Conservation (phyloP, 2,113 vertebrate genomes). For the Neodon shergylaensis region DNA sequence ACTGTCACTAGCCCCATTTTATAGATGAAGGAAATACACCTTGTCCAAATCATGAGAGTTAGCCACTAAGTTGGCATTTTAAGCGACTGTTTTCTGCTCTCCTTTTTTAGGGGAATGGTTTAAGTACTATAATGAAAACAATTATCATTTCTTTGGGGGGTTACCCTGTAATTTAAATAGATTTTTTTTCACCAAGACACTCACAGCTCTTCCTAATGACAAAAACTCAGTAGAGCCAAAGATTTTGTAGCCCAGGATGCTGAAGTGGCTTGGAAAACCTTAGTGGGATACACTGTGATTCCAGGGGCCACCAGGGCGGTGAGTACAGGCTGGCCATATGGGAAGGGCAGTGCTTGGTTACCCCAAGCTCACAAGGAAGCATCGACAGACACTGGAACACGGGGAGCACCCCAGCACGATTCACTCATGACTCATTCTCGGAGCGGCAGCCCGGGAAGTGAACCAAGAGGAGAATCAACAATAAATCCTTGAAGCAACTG, state of each 20-base stretch:
- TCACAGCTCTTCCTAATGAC: not conserved
- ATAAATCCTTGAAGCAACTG: conserved; percentile 62
- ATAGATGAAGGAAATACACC: not conserved
- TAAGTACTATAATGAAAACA: not conserved
- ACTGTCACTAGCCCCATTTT: not conserved
- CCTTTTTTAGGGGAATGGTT: not conserved
- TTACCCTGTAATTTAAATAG: not conserved
- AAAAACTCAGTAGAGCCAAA: not conserved
- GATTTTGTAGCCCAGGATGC: fast-evolving
- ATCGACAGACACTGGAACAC: not conserved
- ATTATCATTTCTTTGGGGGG: not conserved
- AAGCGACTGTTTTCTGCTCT: not conserved
- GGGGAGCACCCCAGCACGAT: fast-evolving
- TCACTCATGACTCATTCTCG: not conserved
- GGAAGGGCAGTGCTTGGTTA: not conserved
- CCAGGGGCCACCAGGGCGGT: not conserved
- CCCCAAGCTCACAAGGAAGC: not conserved
- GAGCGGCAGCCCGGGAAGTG: not conserved
- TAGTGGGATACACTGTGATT: fast-evolving
- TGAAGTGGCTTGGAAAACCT: not conserved
- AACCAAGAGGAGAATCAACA: conserved; percentile 6
- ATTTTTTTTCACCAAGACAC: not conserved
- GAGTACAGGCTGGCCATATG: not conserved
- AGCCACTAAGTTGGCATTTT: not conserved
- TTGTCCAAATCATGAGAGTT: not conserved